Evolutionary conservation across 2,888 invertebrate genomes (phyloP).

Genomic region (Trichogramma evanescens): DNA sequence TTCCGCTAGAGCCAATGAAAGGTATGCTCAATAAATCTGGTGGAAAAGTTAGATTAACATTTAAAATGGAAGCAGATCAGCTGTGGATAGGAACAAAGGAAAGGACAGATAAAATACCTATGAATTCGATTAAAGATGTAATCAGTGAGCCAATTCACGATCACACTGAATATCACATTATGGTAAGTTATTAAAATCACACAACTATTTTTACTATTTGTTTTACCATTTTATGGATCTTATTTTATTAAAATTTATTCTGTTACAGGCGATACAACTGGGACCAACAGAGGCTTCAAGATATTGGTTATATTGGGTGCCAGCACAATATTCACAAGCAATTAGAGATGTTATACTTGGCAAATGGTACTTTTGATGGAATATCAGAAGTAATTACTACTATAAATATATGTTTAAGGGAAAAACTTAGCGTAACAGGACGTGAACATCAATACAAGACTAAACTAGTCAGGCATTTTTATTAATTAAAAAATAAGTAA

Average conservation of each 20-base stretch:
- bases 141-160: constrained; percentile 76
- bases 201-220: constrained; percentile 4
- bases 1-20: constrained; percentile 74
- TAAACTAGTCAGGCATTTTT: constrained; percentile 44
- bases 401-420: background rate
- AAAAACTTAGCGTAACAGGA: constrained; percentile 34
- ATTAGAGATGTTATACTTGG: constrained; percentile 86
- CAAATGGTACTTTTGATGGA: constrained; percentile 70
- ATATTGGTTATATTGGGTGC: constrained; percentile 93
- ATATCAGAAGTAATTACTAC: constrained; percentile 17
- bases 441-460: constrained; percentile 39
- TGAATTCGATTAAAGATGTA: constrained; percentile 81
- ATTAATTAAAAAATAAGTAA: constrained; percentile 29
- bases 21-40: constrained; percentile 89
- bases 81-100: constrained; percentile 90
- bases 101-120: constrained; percentile 82
- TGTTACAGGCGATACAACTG: constrained; percentile 71
- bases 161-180: constrained; percentile 83
- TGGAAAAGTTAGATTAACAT: constrained; percentile 83
- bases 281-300: constrained; percentile 87
- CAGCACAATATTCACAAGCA: constrained; percentile 81
- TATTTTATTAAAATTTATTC: constrained; percentile 1
- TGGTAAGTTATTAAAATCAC: constrained; percentile 57
- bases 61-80: constrained; percentile 84
- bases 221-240: background rate